Percentiles rank a stretch among this genome's conserved stretches.
Conservation (phyloP, 2,797 vertebrate genomes). For the Neosalanx taihuensis region DNA sequence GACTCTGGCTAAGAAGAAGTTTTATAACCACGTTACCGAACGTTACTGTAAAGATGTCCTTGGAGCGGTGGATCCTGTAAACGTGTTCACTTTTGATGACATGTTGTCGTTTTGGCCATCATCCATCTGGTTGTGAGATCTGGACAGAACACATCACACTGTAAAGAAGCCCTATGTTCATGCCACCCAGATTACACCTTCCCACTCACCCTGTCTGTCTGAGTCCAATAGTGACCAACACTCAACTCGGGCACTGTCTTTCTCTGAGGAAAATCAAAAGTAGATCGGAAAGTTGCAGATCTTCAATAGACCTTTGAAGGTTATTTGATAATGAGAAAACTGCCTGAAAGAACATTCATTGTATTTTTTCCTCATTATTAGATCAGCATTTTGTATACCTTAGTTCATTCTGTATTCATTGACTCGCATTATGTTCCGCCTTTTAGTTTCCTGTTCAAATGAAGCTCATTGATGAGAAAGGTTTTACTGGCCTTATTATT, state of each 20-base stretch:
- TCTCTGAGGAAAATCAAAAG: constrained; percentile 8
- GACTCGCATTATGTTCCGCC: too few species aligned
- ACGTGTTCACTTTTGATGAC: neutral
- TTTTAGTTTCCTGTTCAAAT: neutral
- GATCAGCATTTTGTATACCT: neutral
- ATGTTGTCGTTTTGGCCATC: neutral
- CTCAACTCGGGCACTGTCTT: constrained; percentile 38
- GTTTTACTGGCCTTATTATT: neutral
- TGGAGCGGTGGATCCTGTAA: too few species aligned
- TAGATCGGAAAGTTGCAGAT: constrained; percentile 22
- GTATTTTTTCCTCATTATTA: too few species aligned
- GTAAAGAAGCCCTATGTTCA: constrained; percentile 5
- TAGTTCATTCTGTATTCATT: neutral
- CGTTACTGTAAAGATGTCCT: too few species aligned
- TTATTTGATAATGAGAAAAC: neutral
- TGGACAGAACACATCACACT: constrained; percentile 10
- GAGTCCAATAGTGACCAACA: constrained; percentile 33
- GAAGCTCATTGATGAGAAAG: neutral
- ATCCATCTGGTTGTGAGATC: neutral
- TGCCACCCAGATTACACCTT: constrained; percentile 25
- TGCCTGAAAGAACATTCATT: too few species aligned
- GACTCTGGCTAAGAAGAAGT: neutral
- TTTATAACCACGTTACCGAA: too few species aligned
- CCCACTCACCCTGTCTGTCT: constrained; percentile 29
- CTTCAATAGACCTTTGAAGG: neutral